Percentiles rank a stretch among this genome's conserved stretches.
Evolutionary conservation across 92 coral and sea anemone genomes (phyloP).

Genomic region (Parazoanthus swiftii): DNA sequence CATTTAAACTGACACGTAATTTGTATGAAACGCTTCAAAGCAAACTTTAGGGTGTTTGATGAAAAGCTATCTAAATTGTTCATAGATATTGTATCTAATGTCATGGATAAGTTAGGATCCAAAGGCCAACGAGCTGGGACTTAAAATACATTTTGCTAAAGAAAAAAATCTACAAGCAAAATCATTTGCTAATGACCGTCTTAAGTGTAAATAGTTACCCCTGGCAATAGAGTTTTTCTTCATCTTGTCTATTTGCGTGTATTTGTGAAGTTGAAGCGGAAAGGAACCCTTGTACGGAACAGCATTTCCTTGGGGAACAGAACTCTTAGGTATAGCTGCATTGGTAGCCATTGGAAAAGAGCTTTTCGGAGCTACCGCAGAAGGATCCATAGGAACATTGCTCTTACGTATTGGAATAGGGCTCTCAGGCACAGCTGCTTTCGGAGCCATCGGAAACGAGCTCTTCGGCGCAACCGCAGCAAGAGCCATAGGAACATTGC

Average conservation of each 20-base stretch:
- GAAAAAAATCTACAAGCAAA: neutral
- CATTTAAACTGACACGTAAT: no score
- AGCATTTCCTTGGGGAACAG: constrained; percentile 52
- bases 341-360: neutral
- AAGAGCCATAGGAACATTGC: constrained; percentile 22
- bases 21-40: no score
- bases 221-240: constrained; percentile 56
- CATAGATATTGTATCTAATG: neutral
- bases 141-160: neutral
- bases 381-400: constrained; percentile 27
- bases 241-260: constrained; percentile 72
- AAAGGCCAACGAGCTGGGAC: neutral
- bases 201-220: constrained; percentile 20
- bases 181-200: neutral
- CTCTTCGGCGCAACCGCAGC: constrained; percentile 20
- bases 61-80: no score
- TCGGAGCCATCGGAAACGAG: constrained; percentile 24
- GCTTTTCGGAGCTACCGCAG: neutral
- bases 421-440: constrained; percentile 52
- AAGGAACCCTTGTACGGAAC: constrained; percentile 69
- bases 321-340: constrained; percentile 50
- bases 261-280: constrained; percentile 84
- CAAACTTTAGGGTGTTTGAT: no score
- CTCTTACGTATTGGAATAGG: constrained; percentile 30
- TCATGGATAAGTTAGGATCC: neutral